Percentiles rank a stretch among this genome's conserved stretches.
Conservation (phyloP, 2,113 vertebrate species). For the Ploceus nigricollis region DNA sequence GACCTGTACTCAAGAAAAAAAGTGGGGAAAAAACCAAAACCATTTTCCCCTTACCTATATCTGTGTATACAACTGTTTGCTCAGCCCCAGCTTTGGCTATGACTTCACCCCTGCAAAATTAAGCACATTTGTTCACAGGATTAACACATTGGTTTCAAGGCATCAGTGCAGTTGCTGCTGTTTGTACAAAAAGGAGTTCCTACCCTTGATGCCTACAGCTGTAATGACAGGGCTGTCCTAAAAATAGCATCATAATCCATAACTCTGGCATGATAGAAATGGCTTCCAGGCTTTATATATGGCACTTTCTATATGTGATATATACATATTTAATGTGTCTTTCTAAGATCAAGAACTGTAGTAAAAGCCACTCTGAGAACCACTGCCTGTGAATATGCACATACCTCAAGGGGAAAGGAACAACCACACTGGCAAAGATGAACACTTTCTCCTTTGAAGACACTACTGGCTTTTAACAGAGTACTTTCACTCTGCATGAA, state of each 20-base stretch:
- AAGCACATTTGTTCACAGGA: slow-evolving; percentile 33
- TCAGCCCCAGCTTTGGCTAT: slow-evolving; percentile 85
- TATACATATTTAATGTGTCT: background rate
- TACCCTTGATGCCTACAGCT: background rate
- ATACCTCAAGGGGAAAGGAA: background rate
- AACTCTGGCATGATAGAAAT: background rate
- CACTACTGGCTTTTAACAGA: background rate
- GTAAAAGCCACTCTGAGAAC: background rate
- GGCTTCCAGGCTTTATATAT: background rate
- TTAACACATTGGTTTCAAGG: background rate
- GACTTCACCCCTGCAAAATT: slow-evolving; percentile 89
- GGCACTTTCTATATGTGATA: background rate
- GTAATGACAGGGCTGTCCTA: background rate
- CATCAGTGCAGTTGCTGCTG: slow-evolving; percentile 11
- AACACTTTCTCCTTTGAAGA: background rate
- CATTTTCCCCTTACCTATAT: slow-evolving; percentile 82
- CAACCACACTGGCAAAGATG: background rate
- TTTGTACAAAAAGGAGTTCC: background rate
- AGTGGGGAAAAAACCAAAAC: background rate
- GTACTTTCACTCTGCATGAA: background rate
- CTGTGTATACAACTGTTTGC: slow-evolving; percentile 85
- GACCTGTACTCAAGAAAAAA: background rate
- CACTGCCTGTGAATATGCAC: background rate
- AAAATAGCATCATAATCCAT: background rate
- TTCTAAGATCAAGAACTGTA: background rate